Evolutionary conservation across 2,113 vertebrate genomes (phyloP), one percentile per base, ranked within the genome.

Genomic region (Anarrhichthys ocellatus): DNA sequence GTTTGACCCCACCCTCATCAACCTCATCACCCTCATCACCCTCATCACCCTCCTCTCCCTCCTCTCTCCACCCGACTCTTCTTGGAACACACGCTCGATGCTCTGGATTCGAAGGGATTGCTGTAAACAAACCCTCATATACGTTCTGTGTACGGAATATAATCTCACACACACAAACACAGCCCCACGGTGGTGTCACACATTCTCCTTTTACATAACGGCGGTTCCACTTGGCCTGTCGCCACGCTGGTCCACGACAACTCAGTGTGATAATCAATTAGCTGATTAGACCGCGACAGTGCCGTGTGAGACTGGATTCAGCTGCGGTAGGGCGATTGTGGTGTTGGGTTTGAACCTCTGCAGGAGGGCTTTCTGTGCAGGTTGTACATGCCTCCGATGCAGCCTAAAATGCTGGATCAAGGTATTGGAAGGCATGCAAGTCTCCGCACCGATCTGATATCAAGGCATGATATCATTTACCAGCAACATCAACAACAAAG

Each of bases 1-100:
- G 83, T 64, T 61, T 84, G 79, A 90, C 90, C 79, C 79, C 62
- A 2, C 77, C 48, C 58, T 36, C 81, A 24, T 44, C 80, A 20
- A 44, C 48, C 48, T 8, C 48, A 5, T 8, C 52, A 1, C 20
- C 52, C 22, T 61, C 44, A 0, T 44, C 46, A 20, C 6, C 48
- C 48, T 20, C 48, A 18, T 5, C 48, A 1, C 6, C 48, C 48
- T 50, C 48, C 6, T 20, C 46, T 44, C 42, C 54, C 22, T 61
- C 0, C 22, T 76, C 18, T 24, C 65, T 67, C 20, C 44, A 0
- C 48, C 29, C 18, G 1, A 1, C 9, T 65, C 24, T 70, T 27
- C 58, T 73, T 2, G 2, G 10, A 14, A 74, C 44, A 48, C 68
- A 32, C 61, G 40, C 52, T 29, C 3, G 61, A 56, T 42, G 18